A percentile compares a stretch with the other conserved stretches of the same genome.
Conservation (phyloP, 2,888 invertebrate species). For the Ariolimax columbianus region DNA sequence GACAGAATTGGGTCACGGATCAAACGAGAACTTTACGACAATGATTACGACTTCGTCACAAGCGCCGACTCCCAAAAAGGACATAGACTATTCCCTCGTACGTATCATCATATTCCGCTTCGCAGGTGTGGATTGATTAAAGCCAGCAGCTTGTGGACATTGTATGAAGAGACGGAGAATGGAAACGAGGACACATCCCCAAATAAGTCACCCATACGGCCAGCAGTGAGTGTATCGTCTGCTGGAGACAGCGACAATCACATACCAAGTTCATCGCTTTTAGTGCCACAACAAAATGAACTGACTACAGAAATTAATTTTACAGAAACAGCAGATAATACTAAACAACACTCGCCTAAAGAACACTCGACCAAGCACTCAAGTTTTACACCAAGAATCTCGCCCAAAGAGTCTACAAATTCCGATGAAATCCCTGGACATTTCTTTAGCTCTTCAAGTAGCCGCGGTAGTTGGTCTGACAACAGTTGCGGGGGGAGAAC, state of each 20-base stretch:
- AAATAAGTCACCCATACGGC: background rate
- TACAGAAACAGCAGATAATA: background rate
- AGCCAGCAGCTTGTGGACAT: constrained; percentile 47
- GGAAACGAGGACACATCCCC: constrained; percentile 14
- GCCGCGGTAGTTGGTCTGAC: background rate
- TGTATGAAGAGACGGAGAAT: constrained; percentile 46
- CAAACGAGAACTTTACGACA: constrained; percentile 36
- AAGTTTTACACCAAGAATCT: background rate
- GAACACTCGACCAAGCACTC: too few species aligned
- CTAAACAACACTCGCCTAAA: background rate
- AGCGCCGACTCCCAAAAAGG: background rate
- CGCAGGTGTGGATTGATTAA: constrained; percentile 26
- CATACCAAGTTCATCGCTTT: background rate
- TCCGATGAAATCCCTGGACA: constrained; percentile 44
- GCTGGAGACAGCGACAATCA: background rate
- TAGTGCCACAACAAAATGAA: background rate
- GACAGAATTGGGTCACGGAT: background rate
- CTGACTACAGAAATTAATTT: background rate
- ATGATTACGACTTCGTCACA: constrained; percentile 31
- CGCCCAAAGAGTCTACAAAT: constrained; percentile 29
- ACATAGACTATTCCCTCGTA: background rate
- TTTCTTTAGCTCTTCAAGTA: constrained; percentile 25
- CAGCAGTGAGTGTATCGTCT: background rate
- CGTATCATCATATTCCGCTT: constrained; percentile 18
- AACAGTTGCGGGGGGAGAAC: background rate